Percentiles rank a stretch among this genome's conserved stretches.
Conservation (phyloP, 2,888 invertebrate genomes). For the Oligia fasciuncula region DNA sequence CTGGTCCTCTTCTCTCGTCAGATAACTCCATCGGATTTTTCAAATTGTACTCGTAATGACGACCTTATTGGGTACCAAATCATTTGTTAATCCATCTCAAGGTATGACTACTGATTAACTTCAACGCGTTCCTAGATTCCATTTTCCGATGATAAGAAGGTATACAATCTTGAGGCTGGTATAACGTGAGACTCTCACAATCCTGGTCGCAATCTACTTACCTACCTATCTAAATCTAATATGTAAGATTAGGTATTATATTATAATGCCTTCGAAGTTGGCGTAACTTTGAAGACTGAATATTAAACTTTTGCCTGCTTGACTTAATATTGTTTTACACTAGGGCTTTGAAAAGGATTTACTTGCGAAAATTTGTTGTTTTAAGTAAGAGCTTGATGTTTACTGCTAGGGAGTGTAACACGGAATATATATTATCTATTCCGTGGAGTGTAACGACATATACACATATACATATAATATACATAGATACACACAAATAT, state of each 20-base stretch:
- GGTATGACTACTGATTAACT: neutral
- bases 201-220: slow-evolving; percentile 11
- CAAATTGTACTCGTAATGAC: neutral
- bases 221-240: slow-evolving; percentile 10
- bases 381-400: neutral
- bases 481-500: no score
- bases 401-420: neutral
- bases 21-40: neutral
- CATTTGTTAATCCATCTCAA: neutral
- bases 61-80: neutral
- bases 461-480: no score
- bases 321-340: slow-evolving; percentile 39
- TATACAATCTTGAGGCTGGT: neutral
- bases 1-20: neutral
- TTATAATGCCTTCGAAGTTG: slow-evolving; percentile 24
- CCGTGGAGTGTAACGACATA: no score
- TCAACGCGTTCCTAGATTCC: slow-evolving; percentile 7
- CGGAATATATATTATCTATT: no score
- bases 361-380: slow-evolving; percentile 18
- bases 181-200: slow-evolving; percentile 8
- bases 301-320: slow-evolving; percentile 43
- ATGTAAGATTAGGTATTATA: slow-evolving; percentile 37
- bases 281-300: slow-evolving; percentile 35
- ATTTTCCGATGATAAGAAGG: neutral
- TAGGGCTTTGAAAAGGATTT: slow-evolving; percentile 26